Conservation (phyloP, 2,797 vertebrate genomes). For the Alosa sapidissima region DNA sequence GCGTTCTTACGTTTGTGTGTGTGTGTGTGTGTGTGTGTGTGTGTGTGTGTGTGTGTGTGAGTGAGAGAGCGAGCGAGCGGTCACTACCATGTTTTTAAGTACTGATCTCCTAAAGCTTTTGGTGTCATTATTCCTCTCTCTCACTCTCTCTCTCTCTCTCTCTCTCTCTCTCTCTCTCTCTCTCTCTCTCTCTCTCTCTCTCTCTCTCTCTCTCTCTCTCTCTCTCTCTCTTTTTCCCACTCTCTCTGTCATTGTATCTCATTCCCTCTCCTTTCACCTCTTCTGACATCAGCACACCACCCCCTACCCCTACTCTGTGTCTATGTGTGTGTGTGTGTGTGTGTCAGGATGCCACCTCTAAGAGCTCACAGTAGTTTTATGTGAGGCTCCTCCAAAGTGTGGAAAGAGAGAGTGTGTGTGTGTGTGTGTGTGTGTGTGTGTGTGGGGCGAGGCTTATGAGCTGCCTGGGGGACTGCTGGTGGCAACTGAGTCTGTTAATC, state of each 20-base stretch:
- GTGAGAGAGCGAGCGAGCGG: neutral
- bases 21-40: constrained; percentile 29
- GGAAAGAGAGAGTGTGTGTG: too few species aligned
- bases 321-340: neutral
- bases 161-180: neutral
- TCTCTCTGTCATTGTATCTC: neutral
- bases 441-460: neutral
- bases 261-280: neutral
- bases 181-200: neutral
- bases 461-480: constrained; percentile 7
- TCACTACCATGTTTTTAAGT: neutral
- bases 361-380: neutral
- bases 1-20: constrained; percentile 22
- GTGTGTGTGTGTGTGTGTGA: constrained; percentile 24
- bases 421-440: neutral
- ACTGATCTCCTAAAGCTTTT: neutral
- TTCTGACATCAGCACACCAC: too few species aligned
- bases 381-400: neutral
- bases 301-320: too few species aligned
- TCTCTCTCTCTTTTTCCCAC: neutral
- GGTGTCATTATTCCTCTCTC: neutral
- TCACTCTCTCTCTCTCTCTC: neutral
- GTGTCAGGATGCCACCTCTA: neutral
- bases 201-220: neutral
- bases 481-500: constrained; percentile 5